phyloP scores from a whole-genome alignment of 2,888 invertebrate genomes.

The Ryuthela nishihirai region DNA sequence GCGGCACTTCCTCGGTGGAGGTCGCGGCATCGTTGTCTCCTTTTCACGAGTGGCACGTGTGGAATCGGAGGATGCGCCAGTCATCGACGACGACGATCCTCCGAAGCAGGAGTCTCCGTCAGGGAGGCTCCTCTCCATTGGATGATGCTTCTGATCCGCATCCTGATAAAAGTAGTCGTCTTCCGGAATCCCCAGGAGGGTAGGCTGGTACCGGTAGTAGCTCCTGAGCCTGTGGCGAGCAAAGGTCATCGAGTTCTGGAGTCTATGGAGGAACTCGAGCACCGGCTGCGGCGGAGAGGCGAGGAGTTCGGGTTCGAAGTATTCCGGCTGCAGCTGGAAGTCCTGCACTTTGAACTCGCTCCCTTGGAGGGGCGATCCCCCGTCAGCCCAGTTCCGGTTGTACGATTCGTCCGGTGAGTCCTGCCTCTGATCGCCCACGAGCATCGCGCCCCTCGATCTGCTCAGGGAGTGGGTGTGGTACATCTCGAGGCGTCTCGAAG shows the following conservation, averaged over 20 bases:
- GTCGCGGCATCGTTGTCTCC: constrained; percentile 6
- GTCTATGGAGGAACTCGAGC: constrained; percentile 18
- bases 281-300: constrained; percentile 31
- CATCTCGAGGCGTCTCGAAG: constrained; percentile 21
- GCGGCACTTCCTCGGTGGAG: constrained; percentile 34
- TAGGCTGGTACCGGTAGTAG: constrained; percentile 27
- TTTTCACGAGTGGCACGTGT: too few relatives aligned
- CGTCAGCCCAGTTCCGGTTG: constrained; percentile 30
- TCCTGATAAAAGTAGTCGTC: constrained; percentile 31
- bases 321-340: constrained; percentile 28
- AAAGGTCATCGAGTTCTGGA: constrained; percentile 26
- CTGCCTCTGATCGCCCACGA: constrained; percentile 2
- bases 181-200: constrained; percentile 25
- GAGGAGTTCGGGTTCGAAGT: constrained; percentile 25
- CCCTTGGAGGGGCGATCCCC: constrained; percentile 21
- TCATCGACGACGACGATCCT: too few relatives aligned
- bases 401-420: constrained; percentile 22
- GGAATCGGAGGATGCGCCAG: too few relatives aligned
- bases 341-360: constrained; percentile 31
- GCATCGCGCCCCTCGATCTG: background rate
- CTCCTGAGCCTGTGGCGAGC: constrained; percentile 25
- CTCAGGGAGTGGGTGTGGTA: constrained; percentile 21
- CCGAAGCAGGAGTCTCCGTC: too few relatives aligned
- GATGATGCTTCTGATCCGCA: constrained; percentile 22
- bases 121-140: too few relatives aligned